Base-by-base conservation (phyloP, 2,797 vertebrate species). In the Sphenodon punctatus region DNA sequence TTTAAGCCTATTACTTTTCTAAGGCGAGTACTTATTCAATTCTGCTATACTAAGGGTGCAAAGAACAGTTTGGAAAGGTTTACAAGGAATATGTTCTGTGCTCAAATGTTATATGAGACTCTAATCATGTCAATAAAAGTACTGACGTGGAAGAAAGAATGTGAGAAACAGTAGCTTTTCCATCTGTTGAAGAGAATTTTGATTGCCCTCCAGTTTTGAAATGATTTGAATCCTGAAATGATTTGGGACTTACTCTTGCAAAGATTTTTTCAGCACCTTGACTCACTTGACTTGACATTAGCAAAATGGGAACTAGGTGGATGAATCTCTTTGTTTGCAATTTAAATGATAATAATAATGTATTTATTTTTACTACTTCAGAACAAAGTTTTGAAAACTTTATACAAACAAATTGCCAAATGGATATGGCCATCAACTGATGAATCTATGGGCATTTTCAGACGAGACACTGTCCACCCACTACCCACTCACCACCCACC, bases 1-100 rank as follows among this genome's bases (percentile, higher is more conserved):
- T 80, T 72, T 65, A 75, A 83, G 61, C 56, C 17, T 34, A 25
- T 74, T 48, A 34, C 38, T 20, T 56, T 56, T 30, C 53, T 53
- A 45, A 63, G 49, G 46, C 17, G n/a, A 58, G 34, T 25, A 39
- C 22, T 34, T 39, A 3, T 66, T 81, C 66, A n/a, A 63, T 36
- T 67, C 7, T 63, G 61, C 55, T 72, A 48, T n/a, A 49, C 38
- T 77, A 67, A 83, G 88, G 65, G 70, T 85, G 67, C 34, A 87
- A 79, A 75, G 59, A 77, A 70, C 58, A 4, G 72, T 84, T 59
- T 53, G 53, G 64, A 43, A 65, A 20, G 25, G 45, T 36, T 71
- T 61, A 5, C 38, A 55, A 75, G 66, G 53, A 82, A 27, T 4
- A 16, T 10, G 6, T 56, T 74, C 3, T 2, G 55, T n/a, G 49